These are phyloP conservation scores for Hyperoplus immaculatus DNA, from an alignment of 2,797 vertebrate species.

Conservation along the genomic window DNA sequence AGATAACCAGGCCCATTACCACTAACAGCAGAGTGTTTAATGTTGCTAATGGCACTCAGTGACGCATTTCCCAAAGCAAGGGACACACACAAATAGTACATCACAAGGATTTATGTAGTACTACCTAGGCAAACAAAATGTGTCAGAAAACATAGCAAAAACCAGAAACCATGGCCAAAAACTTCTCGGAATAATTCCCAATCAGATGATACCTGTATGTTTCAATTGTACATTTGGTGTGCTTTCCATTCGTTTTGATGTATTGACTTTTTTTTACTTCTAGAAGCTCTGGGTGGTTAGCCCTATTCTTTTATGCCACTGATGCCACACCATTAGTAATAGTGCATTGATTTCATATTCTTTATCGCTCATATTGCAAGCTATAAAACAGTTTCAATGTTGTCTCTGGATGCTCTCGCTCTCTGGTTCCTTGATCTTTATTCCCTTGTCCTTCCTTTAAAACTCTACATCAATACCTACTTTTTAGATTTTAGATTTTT, in stretches of 20 bases:
- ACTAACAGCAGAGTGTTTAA: slow-evolving; percentile 16
- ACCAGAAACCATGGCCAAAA: not conserved
- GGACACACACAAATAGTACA: not conserved
- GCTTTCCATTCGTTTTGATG: slow-evolving; percentile 11
- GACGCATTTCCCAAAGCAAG: slow-evolving; percentile 30
- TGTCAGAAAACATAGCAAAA: not conserved
- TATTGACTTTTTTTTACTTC: not conserved
- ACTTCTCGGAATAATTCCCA: not conserved
- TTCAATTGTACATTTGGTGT: not conserved
- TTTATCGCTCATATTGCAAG: not conserved
- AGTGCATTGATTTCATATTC: slow-evolving; percentile 18
- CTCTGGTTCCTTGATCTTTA: not conserved
- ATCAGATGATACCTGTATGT: not conserved
- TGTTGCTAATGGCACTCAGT: slow-evolving; percentile 9
- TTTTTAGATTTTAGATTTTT: not conserved
- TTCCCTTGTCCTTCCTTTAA: not conserved
- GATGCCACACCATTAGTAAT: slow-evolving; percentile 16
- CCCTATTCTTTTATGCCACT: not conserved
- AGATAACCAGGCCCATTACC: not conserved
- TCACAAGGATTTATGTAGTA: not conserved
- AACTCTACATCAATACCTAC: not conserved
- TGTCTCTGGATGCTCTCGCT: not conserved
- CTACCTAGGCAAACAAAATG: not conserved
- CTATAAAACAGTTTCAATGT: not conserved
- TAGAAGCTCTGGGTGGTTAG: not conserved